Conservation (phyloP, 1,140 invertebrate species). For the Zaprionus nigranus region DNA sequence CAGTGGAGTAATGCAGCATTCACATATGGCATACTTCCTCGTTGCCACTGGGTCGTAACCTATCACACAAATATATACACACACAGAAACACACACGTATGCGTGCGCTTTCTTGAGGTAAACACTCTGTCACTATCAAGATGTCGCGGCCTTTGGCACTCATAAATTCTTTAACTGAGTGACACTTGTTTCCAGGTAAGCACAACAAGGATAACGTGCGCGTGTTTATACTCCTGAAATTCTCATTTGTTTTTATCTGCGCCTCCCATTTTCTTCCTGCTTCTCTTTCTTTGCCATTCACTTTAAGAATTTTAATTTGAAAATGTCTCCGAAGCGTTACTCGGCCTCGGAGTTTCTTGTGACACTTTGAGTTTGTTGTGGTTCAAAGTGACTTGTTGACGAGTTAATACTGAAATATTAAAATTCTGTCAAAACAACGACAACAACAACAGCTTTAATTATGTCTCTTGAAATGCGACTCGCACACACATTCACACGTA, state of each 20-base stretch:
- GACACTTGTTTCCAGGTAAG: constrained; percentile 46
- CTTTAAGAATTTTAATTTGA: constrained; percentile 69
- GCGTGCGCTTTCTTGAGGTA: neutral
- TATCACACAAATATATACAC: constrained; percentile 1
- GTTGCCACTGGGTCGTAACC: constrained; percentile 17
- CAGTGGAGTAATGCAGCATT: neutral
- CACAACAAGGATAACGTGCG: constrained; percentile 17
- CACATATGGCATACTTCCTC: constrained; percentile 1
- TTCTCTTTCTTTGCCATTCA: neutral
- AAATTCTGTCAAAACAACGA: constrained; percentile 18
- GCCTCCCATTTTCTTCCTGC: neutral
- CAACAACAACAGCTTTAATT: neutral
- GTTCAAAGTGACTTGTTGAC: constrained; percentile 30
- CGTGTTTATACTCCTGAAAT: neutral
- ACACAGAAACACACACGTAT: neutral
- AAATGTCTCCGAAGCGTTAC: constrained; percentile 40
- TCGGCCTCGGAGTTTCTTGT: neutral
- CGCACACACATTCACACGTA: constrained; percentile 5
- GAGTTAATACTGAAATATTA: constrained; percentile 42
- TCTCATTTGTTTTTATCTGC: constrained; percentile 19
- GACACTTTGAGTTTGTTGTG: constrained; percentile 16
- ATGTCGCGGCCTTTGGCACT: constrained; percentile 46
- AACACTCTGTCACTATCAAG: constrained; percentile 1
- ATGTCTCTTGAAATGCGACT: constrained; percentile 7
- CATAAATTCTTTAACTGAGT: constrained; percentile 64